A percentile compares a stretch with the other conserved stretches of the same genome.
Conservation (phyloP, 2,113 vertebrate species). For the Oceanites oceanicus region DNA sequence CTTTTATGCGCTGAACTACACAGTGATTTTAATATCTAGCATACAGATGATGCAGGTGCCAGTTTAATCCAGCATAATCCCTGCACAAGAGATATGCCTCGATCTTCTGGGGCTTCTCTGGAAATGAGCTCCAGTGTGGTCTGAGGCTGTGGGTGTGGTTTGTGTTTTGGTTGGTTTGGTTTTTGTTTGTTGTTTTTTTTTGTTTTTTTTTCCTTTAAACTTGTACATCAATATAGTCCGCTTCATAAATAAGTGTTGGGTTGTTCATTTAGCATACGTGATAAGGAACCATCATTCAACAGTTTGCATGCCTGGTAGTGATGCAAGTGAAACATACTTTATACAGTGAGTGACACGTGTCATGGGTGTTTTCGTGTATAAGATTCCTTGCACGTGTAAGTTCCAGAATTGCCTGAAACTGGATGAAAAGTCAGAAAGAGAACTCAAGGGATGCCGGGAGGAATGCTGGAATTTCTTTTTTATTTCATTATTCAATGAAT, state of each 20-base stretch:
- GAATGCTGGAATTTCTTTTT: not conserved
- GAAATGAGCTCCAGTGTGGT: not conserved
- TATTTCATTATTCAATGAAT: not conserved
- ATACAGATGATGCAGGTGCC: not conserved
- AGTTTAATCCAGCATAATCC: not conserved
- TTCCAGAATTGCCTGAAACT: not conserved
- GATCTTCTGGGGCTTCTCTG: not conserved
- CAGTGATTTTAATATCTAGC: not conserved
- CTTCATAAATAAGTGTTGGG: not conserved
- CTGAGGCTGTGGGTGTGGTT: not conserved
- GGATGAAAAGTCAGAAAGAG: not conserved
- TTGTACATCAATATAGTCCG: not conserved
- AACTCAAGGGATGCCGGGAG: not conserved
- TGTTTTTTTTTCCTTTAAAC: not conserved
- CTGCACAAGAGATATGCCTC: not conserved
- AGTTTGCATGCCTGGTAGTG: accelerated
- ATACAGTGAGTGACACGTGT: not conserved
- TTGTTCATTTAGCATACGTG: not conserved
- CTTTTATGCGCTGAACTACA: not conserved
- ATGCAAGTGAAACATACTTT: not conserved
- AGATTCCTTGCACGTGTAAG: not conserved
- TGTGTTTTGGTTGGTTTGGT: not conserved
- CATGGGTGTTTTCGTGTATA: too few species aligned
- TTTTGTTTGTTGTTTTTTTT: not conserved
- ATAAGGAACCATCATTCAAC: not conserved